Conservation (phyloP, 2,113 vertebrate species). For the Hypanus sabinus region DNA sequence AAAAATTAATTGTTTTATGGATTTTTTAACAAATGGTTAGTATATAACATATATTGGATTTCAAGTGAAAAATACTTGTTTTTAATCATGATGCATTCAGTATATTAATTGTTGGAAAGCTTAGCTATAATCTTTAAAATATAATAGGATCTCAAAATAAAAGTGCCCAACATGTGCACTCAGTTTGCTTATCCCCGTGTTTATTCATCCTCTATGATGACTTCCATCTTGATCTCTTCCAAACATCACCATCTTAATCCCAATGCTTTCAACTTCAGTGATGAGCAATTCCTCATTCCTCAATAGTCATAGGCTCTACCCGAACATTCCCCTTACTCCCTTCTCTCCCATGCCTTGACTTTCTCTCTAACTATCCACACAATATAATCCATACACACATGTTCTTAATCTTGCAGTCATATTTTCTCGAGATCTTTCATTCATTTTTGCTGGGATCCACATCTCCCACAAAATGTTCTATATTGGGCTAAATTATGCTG, state of each 20-base stretch:
- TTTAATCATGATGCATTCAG: neutral
- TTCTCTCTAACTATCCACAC: neutral
- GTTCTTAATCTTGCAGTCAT: too few species aligned
- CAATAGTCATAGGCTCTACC: neutral
- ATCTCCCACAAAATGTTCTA: too few species aligned
- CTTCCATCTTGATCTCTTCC: neutral
- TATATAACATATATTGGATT: neutral
- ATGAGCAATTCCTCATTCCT: neutral
- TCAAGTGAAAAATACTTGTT: neutral
- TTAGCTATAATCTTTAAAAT: too few species aligned
- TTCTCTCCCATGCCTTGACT: neutral
- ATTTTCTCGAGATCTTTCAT: too few species aligned
- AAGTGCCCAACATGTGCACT: neutral
- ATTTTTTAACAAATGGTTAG: neutral
- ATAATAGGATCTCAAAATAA: neutral
- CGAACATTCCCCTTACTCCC: neutral
- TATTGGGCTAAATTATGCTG: too few species aligned
- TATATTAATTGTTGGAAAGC: too few species aligned
- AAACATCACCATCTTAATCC: neutral
- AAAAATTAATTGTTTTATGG: neutral
- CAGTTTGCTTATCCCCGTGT: neutral
- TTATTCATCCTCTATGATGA: neutral
- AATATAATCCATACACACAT: too few species aligned
- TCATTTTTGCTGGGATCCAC: too few species aligned
- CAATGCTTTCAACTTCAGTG: neutral